A percentile compares a stretch with the other conserved stretches of the same genome.
Evolutionary conservation across 2,888 invertebrate species (phyloP).

Genomic region (Zele albiditarsus): DNA sequence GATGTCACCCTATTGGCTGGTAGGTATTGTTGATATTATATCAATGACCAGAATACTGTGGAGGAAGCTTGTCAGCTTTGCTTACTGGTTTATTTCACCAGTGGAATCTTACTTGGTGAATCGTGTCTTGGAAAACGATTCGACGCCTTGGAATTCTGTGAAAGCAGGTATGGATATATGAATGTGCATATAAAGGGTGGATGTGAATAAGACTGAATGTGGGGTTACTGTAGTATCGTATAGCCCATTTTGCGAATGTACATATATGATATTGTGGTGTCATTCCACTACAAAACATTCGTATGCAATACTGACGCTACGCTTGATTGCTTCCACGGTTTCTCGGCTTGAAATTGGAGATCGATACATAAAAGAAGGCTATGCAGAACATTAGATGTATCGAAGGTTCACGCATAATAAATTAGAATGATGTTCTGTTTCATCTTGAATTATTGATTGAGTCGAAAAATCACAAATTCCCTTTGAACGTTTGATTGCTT

Average conservation of each 20-base stretch:
- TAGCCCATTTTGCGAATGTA: background rate
- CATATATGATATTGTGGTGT: background rate
- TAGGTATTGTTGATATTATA: background rate
- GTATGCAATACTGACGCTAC: background rate
- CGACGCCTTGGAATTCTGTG: background rate
- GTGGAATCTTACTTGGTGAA: background rate
- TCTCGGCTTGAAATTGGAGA: background rate
- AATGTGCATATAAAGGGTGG: background rate
- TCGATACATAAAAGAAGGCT: background rate
- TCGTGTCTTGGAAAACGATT: slow-evolving; percentile 7
- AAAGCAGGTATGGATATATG: background rate
- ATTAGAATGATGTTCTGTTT: no score
- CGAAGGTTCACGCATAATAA: no score
- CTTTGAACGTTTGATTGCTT: no score
- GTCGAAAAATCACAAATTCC: no score
- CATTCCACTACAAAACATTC: background rate
- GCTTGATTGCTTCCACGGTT: background rate
- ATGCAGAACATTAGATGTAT: background rate
- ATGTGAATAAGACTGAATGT: background rate
- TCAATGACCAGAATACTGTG: background rate
- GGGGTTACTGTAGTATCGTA: background rate
- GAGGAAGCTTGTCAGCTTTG: background rate
- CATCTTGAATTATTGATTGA: no score
- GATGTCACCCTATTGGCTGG: background rate
- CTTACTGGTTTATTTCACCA: background rate